Evolutionary conservation across 2,888 invertebrate genomes (phyloP).

Genomic region (Polydrusus tereticollis): DNA sequence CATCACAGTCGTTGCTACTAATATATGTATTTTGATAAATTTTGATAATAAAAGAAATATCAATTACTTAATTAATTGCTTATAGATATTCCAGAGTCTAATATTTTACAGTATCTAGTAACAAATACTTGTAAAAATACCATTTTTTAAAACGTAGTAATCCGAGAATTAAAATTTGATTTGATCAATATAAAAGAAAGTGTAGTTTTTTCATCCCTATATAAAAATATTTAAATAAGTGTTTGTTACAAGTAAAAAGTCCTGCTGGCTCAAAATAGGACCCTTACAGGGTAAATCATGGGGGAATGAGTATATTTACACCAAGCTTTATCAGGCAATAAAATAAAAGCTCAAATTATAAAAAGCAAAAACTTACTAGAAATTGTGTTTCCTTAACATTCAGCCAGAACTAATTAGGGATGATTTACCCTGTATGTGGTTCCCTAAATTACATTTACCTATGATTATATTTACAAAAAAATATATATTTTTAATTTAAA

Average conservation of each 20-base stretch:
- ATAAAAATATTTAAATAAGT: constrained; percentile 18
- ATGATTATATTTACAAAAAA: constrained; percentile 28
- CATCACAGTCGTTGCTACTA: constrained; percentile 49
- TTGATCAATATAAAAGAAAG: not conserved
- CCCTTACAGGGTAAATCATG: not conserved
- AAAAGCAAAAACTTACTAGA: no score
- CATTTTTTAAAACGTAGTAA: no score
- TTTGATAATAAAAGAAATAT: constrained; percentile 16
- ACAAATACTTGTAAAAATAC: constrained; percentile 16
- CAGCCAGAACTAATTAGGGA: not conserved
- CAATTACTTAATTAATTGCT: not conserved
- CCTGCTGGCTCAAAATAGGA: not conserved
- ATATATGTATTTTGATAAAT: constrained; percentile 30
- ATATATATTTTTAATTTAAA: constrained; percentile 26
- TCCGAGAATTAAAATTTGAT: not conserved
- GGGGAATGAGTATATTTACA: not conserved
- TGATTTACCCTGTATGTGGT: not conserved
- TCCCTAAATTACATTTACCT: constrained; percentile 6
- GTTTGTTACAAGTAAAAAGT: constrained; percentile 21
- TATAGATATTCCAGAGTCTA: constrained; percentile 7
- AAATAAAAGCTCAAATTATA: no score
- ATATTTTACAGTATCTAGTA: constrained; percentile 1
- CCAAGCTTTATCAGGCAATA: no score
- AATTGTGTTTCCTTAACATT: no score
- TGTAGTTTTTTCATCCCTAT: not conserved